A percentile compares a stretch with the other conserved stretches of the same genome.
Evolutionary conservation across 2,113 vertebrate species (phyloP).

Genomic region (Acrocephalus kingi): DNA sequence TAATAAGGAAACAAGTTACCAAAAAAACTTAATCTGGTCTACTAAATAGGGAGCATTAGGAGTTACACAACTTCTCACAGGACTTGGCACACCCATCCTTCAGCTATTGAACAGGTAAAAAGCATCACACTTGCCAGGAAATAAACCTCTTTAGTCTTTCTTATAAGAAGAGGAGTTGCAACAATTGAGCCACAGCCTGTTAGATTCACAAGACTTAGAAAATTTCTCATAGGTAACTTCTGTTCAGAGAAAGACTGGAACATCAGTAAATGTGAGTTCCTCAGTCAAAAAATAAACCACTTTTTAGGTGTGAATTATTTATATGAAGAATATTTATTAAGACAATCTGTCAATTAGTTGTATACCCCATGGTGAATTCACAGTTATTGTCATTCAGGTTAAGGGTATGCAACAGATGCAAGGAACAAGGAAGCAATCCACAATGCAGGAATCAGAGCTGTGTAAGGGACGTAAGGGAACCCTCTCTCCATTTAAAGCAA

Average conservation of each 20-base stretch:
- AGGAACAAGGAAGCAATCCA: background rate
- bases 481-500: background rate
- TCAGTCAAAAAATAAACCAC: background rate
- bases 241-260: background rate
- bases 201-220: background rate
- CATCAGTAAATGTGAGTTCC: background rate
- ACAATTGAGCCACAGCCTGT: background rate
- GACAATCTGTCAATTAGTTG: background rate
- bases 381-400: background rate
- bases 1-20: background rate
- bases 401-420: background rate
- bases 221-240: background rate
- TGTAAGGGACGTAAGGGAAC: background rate
- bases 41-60: background rate
- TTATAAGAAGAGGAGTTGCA: background rate
- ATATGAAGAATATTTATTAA: background rate
- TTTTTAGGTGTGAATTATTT: background rate
- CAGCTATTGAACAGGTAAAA: background rate
- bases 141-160: background rate
- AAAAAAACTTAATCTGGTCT: background rate
- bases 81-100: background rate
- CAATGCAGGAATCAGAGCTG: background rate
- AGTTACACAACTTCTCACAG: background rate
- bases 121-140: background rate
- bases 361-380: background rate